These are phyloP conservation scores for Aphidius ervi DNA, from an alignment of 1,140 invertebrate species.

Conservation along the genomic window DNA sequence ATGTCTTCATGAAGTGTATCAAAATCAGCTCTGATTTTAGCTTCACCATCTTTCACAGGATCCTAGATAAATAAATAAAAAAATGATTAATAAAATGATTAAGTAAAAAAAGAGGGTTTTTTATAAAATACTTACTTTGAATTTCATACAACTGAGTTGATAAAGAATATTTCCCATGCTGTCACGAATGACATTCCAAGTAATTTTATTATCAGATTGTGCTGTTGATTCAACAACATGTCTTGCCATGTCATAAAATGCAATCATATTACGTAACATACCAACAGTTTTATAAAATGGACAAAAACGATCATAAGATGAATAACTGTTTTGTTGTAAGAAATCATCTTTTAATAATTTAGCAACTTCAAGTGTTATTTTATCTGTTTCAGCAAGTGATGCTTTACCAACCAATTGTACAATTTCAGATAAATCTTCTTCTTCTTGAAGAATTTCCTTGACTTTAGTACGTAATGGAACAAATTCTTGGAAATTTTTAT, in stretches of 20 bases:
- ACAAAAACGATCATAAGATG: slow-evolving; percentile 95
- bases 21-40: slow-evolving; percentile 95
- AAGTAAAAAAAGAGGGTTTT: background rate
- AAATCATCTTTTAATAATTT: slow-evolving; percentile 99
- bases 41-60: slow-evolving; percentile 95
- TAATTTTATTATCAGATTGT: slow-evolving; percentile 98
- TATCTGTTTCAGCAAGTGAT: slow-evolving; percentile 96
- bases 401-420: slow-evolving; percentile 99
- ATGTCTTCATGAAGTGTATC: slow-evolving; percentile 94
- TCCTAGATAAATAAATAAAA: slow-evolving; percentile 64
- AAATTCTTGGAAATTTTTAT: slow-evolving; percentile 98
- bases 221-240: slow-evolving; percentile 97
- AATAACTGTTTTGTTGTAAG: slow-evolving; percentile 97
- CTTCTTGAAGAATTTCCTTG: slow-evolving; percentile 97
- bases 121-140: slow-evolving; percentile 72
- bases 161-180: slow-evolving; percentile 95
- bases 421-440: slow-evolving; percentile 99
- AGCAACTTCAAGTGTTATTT: slow-evolving; percentile 98
- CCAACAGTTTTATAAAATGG: slow-evolving; percentile 99
- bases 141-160: slow-evolving; percentile 99
- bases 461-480: slow-evolving; percentile 91
- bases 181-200: slow-evolving; percentile 96
- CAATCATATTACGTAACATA: slow-evolving; percentile 98
- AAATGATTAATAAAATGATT: slow-evolving; percentile 24
- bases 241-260: slow-evolving; percentile 96